Evolutionary conservation across 2,888 invertebrate species (phyloP), one percentile per base, ranked within the genome.

Genomic region (Eristalis tenax): DNA sequence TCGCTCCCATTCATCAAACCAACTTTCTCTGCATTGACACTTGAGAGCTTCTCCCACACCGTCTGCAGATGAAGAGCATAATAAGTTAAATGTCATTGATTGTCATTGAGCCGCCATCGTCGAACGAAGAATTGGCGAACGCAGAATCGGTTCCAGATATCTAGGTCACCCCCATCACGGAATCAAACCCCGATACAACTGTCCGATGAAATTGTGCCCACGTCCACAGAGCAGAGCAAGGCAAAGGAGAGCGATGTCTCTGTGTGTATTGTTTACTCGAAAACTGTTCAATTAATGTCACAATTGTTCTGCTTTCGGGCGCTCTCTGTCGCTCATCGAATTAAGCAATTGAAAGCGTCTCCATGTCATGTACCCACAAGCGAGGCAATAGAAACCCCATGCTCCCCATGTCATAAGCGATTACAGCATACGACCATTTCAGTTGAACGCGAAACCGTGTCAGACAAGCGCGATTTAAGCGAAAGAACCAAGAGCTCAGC

Each of bases 131-230:
- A 68, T 63, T 69, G 35, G 50, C 76, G 61, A 68, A 23, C 15
- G 61, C 63, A 11, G 40, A 63, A 22, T 59, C 66, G 63, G 43
- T 71, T 83, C 43, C 61, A 75, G 70, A 74, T 43, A 66, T 83
- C 66, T 66, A 75, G 70, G 75, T 84, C 75, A 63, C 26, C 61
- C 38, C 13, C 26, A 32, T 57, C 79, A 59, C 22, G 22, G 64
- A 61, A 85, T 81, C 75, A 76, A 85, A 77, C 57, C 64, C 68
- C 81, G 76, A 85, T 85, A 81, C 73, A 85, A 57, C 76, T 73
- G 71, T 73, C 81, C 68, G 28, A 85, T 76, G 38, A 23, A 80
- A 80, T 76, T 76, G 76, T 71, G 56, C 11, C 57, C 68, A 59
- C 71, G 59, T 65, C 32, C n/a, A 61, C 61, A 43, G 32, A 28